Percentiles rank a stretch among this genome's conserved stretches.
Evolutionary conservation across 2,113 vertebrate genomes (phyloP).

Genomic region (Amblyornis subalaris): DNA sequence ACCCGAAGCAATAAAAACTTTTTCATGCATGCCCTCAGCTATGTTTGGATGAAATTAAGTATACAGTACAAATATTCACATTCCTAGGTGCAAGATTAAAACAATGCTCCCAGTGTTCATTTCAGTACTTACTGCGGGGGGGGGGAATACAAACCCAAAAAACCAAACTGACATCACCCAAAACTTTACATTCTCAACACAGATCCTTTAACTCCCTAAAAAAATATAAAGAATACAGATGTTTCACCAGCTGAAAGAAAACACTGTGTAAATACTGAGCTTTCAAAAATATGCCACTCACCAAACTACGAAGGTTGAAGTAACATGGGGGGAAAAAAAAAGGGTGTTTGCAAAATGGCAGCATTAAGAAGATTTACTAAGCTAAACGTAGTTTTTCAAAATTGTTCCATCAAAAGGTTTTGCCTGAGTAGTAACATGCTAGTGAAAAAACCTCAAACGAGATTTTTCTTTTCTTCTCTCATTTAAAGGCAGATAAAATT

Average conservation of each 20-base stretch:
- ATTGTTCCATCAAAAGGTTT: background rate
- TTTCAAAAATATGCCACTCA: conserved; percentile 53
- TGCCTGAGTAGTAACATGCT: background rate
- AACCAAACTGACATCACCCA: conserved; percentile 62
- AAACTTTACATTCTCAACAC: conserved; percentile 64
- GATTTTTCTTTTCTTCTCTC: background rate
- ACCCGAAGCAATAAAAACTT: conserved; percentile 67
- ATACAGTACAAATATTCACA: conserved; percentile 75
- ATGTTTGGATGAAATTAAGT: conserved; percentile 71
- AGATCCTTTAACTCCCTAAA: conserved; percentile 62
- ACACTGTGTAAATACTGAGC: conserved; percentile 63
- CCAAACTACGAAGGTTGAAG: conserved; percentile 11
- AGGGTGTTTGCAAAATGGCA: conserved; percentile 4
- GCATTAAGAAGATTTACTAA: background rate
- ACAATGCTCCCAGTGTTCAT: conserved; percentile 73
- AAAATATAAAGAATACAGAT: conserved; percentile 60
- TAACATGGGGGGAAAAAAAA: background rate
- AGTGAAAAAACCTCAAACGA: background rate
- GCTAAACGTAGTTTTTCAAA: background rate
- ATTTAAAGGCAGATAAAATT: conserved; percentile 1
- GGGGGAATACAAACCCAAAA: background rate
- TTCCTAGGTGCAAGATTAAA: conserved; percentile 64
- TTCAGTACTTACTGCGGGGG: conserved; percentile 7
- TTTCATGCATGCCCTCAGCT: conserved; percentile 56
- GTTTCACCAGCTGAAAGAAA: conserved; percentile 71